Evolutionary conservation across 2,888 invertebrate species (phyloP).

Genomic region (Synanthedon formicaeformis): DNA sequence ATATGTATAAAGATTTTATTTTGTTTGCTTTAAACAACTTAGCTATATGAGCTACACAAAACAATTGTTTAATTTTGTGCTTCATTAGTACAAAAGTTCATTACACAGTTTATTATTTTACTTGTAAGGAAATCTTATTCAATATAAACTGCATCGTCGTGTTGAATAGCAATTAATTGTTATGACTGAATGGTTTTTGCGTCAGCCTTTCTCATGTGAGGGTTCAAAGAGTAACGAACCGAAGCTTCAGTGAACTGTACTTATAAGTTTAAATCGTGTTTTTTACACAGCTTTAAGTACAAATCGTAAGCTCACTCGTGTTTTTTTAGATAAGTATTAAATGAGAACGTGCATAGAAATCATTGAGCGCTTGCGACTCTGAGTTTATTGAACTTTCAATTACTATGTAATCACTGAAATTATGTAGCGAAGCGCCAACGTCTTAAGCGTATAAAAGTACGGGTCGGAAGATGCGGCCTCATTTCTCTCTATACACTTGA

Average conservation of each 20-base stretch:
- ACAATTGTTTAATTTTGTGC: too few species aligned
- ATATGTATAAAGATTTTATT: too few species aligned
- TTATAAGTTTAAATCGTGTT: neutral
- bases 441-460: conserved; percentile 11
- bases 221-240: neutral
- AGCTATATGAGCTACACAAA: too few species aligned
- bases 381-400: conserved; percentile 11
- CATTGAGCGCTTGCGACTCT: neutral
- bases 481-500: conserved; percentile 6
- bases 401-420: conserved; percentile 10
- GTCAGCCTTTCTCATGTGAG: neutral
- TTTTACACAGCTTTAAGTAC: neutral
- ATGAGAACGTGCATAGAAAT: conserved; percentile 2
- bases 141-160: too few species aligned
- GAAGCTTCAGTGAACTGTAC: neutral
- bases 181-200: too few species aligned
- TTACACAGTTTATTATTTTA: too few species aligned
- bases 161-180: too few species aligned
- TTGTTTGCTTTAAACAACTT: too few species aligned
- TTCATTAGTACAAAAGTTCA: too few species aligned
- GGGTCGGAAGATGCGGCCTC: conserved; percentile 7
- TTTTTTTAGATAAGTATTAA: neutral
- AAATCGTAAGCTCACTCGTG: neutral
- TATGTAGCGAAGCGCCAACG: conserved; percentile 6
- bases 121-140: too few species aligned